Evolutionary conservation across 2,888 invertebrate species (phyloP).

Genomic region (Actias luna): DNA sequence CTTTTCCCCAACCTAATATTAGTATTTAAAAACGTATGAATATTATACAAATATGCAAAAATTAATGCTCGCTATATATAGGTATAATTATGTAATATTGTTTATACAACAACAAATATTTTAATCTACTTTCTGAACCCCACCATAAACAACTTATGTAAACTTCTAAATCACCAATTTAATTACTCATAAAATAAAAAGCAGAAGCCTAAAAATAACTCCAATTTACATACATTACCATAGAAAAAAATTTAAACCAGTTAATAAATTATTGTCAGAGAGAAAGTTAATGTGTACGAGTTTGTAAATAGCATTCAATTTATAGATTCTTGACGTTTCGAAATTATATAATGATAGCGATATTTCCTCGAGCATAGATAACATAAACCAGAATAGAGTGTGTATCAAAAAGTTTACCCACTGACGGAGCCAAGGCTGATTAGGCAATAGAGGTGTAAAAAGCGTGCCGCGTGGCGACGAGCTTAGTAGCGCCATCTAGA

Average conservation of each 20-base stretch:
- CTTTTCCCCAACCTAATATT: no score
- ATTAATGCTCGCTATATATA: neutral
- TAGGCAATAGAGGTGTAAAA: constrained; percentile 52
- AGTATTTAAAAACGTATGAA: neutral
- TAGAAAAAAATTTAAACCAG: neutral
- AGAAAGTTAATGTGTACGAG: neutral
- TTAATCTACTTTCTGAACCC: neutral
- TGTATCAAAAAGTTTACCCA: constrained; percentile 4
- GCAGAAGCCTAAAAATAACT: constrained; percentile 5
- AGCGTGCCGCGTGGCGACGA: constrained; percentile 56
- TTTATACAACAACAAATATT: neutral
- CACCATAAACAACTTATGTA: neutral
- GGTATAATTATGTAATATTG: neutral
- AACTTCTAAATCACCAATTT: neutral
- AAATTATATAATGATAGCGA: neutral
- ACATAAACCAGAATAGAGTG: neutral
- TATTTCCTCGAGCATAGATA: neutral
- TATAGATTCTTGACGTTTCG: neutral
- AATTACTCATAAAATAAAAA: constrained; percentile 10
- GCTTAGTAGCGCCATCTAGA: constrained; percentile 75
- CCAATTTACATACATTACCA: neutral
- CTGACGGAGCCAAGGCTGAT: constrained; percentile 41
- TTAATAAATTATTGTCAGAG: neutral
- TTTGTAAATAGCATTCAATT: neutral
- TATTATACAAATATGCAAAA: neutral